Conservation (phyloP, 2,113 vertebrate species). For the Peromyscus californicus region DNA sequence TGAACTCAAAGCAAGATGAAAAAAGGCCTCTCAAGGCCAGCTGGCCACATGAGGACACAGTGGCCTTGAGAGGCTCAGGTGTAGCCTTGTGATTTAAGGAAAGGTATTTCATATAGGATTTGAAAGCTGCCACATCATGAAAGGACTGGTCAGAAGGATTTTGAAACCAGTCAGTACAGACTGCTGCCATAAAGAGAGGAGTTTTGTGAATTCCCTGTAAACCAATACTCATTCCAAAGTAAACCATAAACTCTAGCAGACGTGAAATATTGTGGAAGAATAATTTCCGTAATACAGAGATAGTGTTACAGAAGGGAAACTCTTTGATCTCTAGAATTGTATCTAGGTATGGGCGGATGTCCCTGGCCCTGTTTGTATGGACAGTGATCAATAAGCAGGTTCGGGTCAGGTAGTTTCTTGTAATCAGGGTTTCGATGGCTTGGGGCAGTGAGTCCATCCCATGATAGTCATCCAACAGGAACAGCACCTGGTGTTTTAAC, state of each 20-base stretch:
- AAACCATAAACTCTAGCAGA: background rate
- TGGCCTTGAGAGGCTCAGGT: conserved; percentile 39
- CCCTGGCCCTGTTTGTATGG: conserved; percentile 38
- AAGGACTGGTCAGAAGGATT: background rate
- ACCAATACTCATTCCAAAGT: background rate
- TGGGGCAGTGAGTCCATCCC: conserved; percentile 48
- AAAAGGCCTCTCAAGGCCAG: conserved; percentile 81
- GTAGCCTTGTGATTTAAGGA: conserved; percentile 46
- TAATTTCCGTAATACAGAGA: conserved; percentile 64
- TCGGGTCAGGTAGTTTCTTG: conserved; percentile 71
- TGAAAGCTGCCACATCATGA: conserved; percentile 41
- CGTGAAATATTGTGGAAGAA: conserved; percentile 47
- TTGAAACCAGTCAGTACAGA: conserved; percentile 37
- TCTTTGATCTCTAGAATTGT: conserved; percentile 52
- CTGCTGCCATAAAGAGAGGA: conserved; percentile 26
- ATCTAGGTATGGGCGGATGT: conserved; percentile 69
- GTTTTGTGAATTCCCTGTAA: conserved; percentile 62
- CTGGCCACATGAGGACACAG: conserved; percentile 71
- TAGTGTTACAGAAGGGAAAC: conserved; percentile 78
- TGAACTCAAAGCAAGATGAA: conserved; percentile 78
- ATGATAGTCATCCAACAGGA: conserved; percentile 81
- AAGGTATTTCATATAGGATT: conserved; percentile 50
- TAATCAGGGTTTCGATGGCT: conserved; percentile 71
- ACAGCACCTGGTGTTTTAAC: conserved; percentile 74
- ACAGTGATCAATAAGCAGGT: conserved; percentile 75